A percentile compares a stretch with the other conserved stretches of the same genome.
Conservation (phyloP, 2,113 vertebrate genomes). For the Echinops telfairi region DNA sequence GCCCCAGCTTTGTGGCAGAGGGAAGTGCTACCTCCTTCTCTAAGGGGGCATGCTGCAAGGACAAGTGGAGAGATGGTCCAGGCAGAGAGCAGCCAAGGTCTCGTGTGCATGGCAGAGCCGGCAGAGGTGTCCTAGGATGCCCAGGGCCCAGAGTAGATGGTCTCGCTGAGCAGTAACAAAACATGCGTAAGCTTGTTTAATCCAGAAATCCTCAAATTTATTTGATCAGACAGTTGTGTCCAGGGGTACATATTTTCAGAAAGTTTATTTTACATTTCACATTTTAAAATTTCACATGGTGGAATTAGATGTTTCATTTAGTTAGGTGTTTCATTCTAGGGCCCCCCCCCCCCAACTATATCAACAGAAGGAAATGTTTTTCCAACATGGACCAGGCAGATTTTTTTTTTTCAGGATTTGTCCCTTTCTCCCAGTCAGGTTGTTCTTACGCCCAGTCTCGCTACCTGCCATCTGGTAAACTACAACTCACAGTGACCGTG, state of each 20-base stretch:
- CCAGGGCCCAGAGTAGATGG: neutral
- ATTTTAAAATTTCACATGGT: neutral
- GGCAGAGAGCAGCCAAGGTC: neutral
- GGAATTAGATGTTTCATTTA: no score
- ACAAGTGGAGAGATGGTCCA: neutral
- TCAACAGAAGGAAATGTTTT: neutral
- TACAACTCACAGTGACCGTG: no score
- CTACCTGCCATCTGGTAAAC: no score
- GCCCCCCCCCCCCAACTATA: neutral
- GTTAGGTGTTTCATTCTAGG: no score
- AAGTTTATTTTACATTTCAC: neutral
- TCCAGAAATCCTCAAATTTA: neutral
- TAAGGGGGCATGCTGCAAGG: neutral
- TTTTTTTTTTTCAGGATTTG: neutral
- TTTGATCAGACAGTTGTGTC: neutral
- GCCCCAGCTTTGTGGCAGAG: no score
- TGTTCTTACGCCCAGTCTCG: conserved; percentile 4
- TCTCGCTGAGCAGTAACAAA: neutral
- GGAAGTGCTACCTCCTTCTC: neutral
- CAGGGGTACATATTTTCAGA: neutral
- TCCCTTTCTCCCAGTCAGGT: neutral
- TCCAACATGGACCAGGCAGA: neutral
- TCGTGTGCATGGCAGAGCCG: neutral
- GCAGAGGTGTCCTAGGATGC: neutral
- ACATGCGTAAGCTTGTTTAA: neutral